These are phyloP conservation scores for Metellina segmentata DNA, from an alignment of 2,888 invertebrate genomes.

Conservation along the genomic window DNA sequence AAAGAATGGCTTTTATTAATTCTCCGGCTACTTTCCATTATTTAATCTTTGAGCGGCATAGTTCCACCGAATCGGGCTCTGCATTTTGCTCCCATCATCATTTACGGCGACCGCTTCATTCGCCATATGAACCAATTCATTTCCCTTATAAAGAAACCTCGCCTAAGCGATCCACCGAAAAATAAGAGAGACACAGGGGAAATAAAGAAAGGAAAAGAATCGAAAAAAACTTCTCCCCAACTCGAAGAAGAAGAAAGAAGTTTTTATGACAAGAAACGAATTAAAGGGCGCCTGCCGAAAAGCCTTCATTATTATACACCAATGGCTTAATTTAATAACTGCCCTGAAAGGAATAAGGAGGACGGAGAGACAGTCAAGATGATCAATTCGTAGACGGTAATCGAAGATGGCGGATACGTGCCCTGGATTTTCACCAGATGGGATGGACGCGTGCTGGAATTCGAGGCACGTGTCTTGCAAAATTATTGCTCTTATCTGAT, in stretches of 20 bases:
- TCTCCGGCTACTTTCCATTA: too few species aligned
- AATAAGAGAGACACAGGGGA: too few species aligned
- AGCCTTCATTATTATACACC: constrained; percentile 29
- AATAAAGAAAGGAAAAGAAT: neutral
- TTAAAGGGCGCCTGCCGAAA: neutral
- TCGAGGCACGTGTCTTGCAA: constrained; percentile 11
- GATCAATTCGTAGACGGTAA: too few species aligned
- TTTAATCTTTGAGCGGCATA: too few species aligned
- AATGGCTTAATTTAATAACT: constrained; percentile 38
- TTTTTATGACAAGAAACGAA: constrained; percentile 15
- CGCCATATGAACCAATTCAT: too few species aligned
- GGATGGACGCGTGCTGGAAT: neutral
- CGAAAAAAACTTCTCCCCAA: neutral
- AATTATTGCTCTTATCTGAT: constrained; percentile 36
- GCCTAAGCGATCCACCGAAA: too few species aligned
- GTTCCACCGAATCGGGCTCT: too few species aligned
- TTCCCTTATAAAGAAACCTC: too few species aligned
- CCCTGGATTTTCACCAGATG: neutral
- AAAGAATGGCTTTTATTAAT: too few species aligned
- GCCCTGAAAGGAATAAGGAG: neutral
- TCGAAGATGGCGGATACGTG: neutral
- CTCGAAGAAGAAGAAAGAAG: neutral
- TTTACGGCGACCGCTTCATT: too few species aligned
- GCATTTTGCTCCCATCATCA: too few species aligned
- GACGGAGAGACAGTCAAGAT: neutral